Evolutionary conservation across 2,888 invertebrate species (phyloP).

Genomic region (Diloba caeruleocephala): DNA sequence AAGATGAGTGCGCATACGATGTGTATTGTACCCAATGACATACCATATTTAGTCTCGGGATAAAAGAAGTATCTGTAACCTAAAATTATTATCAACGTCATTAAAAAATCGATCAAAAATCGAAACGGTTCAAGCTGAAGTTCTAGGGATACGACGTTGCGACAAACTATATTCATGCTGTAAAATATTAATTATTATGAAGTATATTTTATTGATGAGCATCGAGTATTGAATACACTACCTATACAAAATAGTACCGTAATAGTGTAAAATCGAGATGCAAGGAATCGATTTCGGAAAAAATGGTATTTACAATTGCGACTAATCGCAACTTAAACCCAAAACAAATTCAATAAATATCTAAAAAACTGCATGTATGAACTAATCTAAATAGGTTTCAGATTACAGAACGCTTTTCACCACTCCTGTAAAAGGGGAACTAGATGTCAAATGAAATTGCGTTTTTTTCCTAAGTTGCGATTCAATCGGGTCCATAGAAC

Average conservation of each 20-base stretch:
- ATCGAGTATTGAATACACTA: background rate
- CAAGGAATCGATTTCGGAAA: background rate
- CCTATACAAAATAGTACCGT: slow-evolving; percentile 1
- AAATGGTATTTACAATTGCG: background rate
- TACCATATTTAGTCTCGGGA: too few relatives aligned
- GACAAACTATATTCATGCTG: background rate
- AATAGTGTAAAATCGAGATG: slow-evolving; percentile 1
- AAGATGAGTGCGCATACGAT: too few relatives aligned
- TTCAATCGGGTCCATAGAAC: slow-evolving; percentile 38
- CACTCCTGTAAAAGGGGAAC: too few relatives aligned
- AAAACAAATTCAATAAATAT: too few relatives aligned
- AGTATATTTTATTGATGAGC: slow-evolving; percentile 18
- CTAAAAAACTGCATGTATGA: too few relatives aligned
- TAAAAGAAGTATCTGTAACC: too few relatives aligned
- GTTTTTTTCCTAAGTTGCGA: too few relatives aligned
- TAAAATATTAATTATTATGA: slow-evolving; percentile 24
- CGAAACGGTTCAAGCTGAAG: slow-evolving; percentile 35
- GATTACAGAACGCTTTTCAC: too few relatives aligned
- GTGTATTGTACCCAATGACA: too few relatives aligned
- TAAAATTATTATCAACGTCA: too few relatives aligned
- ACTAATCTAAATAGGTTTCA: too few relatives aligned
- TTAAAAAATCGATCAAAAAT: slow-evolving; percentile 11
- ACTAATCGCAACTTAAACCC: slow-evolving; percentile 5
- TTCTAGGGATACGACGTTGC: slow-evolving; percentile 44
- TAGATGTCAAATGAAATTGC: too few relatives aligned